phyloP scores from a whole-genome alignment of 2,888 invertebrate species.

The Galerucella pusilla region DNA sequence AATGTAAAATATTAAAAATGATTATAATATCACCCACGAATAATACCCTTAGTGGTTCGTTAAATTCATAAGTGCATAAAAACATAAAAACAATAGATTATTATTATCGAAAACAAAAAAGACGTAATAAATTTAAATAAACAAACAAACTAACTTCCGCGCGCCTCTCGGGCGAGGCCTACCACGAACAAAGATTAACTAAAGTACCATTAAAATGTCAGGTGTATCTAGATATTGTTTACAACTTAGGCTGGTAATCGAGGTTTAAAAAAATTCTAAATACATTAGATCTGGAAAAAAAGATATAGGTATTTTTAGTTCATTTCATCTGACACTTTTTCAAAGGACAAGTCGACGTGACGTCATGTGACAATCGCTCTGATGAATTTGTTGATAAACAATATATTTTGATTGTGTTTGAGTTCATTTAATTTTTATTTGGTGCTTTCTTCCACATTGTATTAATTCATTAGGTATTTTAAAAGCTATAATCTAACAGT shows the following conservation, averaged over 20 bases:
- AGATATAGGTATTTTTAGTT: background rate
- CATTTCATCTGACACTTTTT: too few relatives aligned
- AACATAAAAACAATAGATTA: background rate
- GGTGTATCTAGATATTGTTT: slow-evolving; percentile 24
- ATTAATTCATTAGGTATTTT: too few relatives aligned
- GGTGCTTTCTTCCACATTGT: too few relatives aligned
- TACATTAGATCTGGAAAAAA: background rate
- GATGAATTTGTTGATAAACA: too few relatives aligned
- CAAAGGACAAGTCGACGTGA: too few relatives aligned
- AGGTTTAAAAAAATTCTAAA: background rate
- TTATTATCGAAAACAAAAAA: slow-evolving; percentile 3
- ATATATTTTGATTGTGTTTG: too few relatives aligned
- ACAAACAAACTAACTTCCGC: slow-evolving; percentile 25
- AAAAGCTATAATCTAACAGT: too few relatives aligned
- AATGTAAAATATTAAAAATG: too few relatives aligned
- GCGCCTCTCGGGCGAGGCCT: slow-evolving; percentile 33
- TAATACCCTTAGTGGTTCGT: background rate
- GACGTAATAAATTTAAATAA: background rate
- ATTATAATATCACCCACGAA: background rate
- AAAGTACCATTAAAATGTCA: slow-evolving; percentile 16
- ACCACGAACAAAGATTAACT: slow-evolving; percentile 32
- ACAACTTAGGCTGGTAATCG: slow-evolving; percentile 15
- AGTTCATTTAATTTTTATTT: too few relatives aligned
- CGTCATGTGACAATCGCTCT: too few relatives aligned
- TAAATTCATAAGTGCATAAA: background rate